Conservation (phyloP, 1,140 invertebrate genomes). For the Tetragnatha versicolor region DNA sequence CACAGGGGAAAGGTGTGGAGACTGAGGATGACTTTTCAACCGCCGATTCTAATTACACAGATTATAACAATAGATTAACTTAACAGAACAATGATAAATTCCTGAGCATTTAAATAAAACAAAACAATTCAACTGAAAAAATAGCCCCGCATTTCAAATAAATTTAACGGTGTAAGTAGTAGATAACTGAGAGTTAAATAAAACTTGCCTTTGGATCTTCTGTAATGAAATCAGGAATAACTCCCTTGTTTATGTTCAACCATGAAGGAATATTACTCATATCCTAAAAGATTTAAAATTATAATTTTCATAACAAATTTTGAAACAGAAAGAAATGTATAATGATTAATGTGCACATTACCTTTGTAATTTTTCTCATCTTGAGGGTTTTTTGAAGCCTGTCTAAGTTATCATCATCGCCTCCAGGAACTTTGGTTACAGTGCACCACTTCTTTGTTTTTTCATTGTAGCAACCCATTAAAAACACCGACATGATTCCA, state of each 20-base stretch:
- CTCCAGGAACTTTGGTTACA: slow-evolving; percentile 74
- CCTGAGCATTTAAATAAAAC: slow-evolving; percentile 61
- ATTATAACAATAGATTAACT: no score
- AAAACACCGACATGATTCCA: slow-evolving; percentile 89
- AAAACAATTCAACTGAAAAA: no score
- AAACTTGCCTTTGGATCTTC: slow-evolving; percentile 74
- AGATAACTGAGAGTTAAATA: no score
- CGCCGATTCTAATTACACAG: no score
- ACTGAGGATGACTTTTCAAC: no score
- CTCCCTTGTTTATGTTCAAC: slow-evolving; percentile 81
- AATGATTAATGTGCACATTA: slow-evolving; percentile 37
- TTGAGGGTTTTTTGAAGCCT: slow-evolving; percentile 77
- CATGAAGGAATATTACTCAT: slow-evolving; percentile 75
- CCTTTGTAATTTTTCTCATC: slow-evolving; percentile 82
- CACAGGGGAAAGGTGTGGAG: no score
- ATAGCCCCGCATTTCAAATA: no score
- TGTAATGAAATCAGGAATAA: slow-evolving; percentile 89
- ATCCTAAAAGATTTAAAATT: slow-evolving; percentile 69
- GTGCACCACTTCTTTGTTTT: slow-evolving; percentile 65
- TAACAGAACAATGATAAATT: no score
- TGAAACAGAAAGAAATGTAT: no score
- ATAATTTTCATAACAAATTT: no score
- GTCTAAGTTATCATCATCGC: slow-evolving; percentile 85
- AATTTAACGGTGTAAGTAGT: no score
- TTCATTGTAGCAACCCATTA: slow-evolving; percentile 88